phyloP scores from a whole-genome alignment of 2,113 vertebrate species.

The Ctenodactylus gundi region DNA sequence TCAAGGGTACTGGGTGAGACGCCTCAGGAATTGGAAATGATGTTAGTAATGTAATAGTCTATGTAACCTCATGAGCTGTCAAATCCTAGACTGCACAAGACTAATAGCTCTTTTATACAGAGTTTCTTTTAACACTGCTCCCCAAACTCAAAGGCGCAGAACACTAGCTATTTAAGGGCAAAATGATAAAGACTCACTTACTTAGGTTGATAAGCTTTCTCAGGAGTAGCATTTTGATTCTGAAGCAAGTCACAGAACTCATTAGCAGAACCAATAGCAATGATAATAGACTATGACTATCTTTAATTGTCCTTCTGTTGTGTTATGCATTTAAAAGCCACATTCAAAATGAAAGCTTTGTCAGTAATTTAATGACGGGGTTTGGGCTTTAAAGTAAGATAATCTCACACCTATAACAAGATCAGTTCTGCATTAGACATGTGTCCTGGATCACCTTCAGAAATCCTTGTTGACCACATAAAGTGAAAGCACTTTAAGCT shows the following conservation, averaged over 20 bases:
- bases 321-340: conserved; percentile 67
- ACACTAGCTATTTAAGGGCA: conserved; percentile 74
- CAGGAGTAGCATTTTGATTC: conserved; percentile 68
- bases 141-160: conserved; percentile 71
- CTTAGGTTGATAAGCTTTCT: conserved; percentile 67
- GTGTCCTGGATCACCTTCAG: conserved; percentile 58
- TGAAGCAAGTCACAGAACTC: conserved; percentile 77
- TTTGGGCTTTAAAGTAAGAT: conserved; percentile 63
- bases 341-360: conserved; percentile 70
- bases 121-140: conserved; percentile 70
- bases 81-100: conserved; percentile 77
- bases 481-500: conserved; percentile 27
- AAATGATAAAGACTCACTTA: conserved; percentile 71
- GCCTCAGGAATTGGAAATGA: conserved; percentile 75
- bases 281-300: conserved; percentile 70
- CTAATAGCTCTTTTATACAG: conserved; percentile 79
- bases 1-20: conserved; percentile 47
- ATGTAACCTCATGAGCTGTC: conserved; percentile 79
- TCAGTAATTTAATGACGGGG: conserved; percentile 66
- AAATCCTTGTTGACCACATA: conserved; percentile 48
- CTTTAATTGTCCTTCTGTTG: conserved; percentile 68
- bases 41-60: conserved; percentile 75
- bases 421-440: conserved; percentile 68
- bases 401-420: conserved; percentile 71
- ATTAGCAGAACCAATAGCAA: conserved; percentile 74